These are phyloP conservation scores for Acanthococcus lagerstroemiae DNA, from an alignment of 2,888 invertebrate genomes.

Conservation along the genomic window DNA sequence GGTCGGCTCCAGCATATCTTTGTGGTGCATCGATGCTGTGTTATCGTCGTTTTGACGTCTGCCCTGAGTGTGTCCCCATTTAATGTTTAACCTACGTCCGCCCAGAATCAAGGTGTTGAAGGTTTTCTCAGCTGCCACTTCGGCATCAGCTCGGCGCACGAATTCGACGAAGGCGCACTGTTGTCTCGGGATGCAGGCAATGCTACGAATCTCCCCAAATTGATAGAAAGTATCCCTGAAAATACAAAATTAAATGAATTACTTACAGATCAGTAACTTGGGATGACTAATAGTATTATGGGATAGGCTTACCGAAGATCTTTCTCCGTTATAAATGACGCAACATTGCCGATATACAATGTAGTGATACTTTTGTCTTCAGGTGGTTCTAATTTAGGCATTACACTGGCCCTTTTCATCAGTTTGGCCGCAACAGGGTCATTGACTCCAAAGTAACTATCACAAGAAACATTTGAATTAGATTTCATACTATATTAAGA, in stretches of 20 bases:
- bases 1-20: slow-evolving; percentile 46
- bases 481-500: no score
- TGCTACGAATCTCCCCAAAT: slow-evolving; percentile 91
- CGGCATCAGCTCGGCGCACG: slow-evolving; percentile 79
- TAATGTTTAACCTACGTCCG: slow-evolving; percentile 85
- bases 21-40: slow-evolving; percentile 9
- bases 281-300: no score
- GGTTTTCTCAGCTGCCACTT: slow-evolving; percentile 86
- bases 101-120: slow-evolving; percentile 84
- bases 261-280: neutral
- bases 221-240: slow-evolving; percentile 91
- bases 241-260: no score
- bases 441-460: slow-evolving; percentile 81
- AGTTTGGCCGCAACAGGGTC: slow-evolving; percentile 94
- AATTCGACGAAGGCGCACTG: slow-evolving; percentile 97
- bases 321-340: slow-evolving; percentile 76
- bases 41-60: neutral
- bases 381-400: slow-evolving; percentile 90
- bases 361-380: slow-evolving; percentile 95
- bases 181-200: slow-evolving; percentile 84
- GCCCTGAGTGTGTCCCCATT: slow-evolving; percentile 91
- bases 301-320: slow-evolving; percentile 53
- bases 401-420: slow-evolving; percentile 76
- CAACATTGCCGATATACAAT: slow-evolving; percentile 90
- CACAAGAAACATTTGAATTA: neutral